These are phyloP conservation scores for Kryptolebias marmoratus DNA, from an alignment of 2,113 vertebrate genomes.

Conservation along the genomic window DNA sequence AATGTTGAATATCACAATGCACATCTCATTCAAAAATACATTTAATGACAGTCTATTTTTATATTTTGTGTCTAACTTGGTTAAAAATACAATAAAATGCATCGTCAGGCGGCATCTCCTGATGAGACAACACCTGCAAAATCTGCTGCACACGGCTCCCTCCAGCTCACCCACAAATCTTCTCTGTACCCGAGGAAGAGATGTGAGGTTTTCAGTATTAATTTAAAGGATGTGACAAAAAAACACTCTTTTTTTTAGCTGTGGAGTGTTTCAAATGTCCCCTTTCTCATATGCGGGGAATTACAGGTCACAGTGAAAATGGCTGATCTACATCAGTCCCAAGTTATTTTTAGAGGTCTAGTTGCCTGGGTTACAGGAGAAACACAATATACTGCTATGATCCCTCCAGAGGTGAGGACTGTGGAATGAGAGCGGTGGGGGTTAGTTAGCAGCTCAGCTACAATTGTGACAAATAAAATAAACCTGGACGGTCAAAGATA, in stretches of 20 bases:
- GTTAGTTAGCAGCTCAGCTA: constrained; percentile 23
- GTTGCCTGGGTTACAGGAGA: constrained; percentile 82
- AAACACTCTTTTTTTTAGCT: constrained; percentile 23
- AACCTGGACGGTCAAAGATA: constrained; percentile 24
- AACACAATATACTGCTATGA: constrained; percentile 66
- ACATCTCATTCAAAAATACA: background rate
- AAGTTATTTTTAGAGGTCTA: constrained; percentile 83
- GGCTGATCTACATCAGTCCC: constrained; percentile 71
- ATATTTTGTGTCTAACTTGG: background rate
- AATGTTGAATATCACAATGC: background rate
- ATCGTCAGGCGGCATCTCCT: background rate
- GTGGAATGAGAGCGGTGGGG: constrained; percentile 49
- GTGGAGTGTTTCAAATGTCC: constrained; percentile 42
- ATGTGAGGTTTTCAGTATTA: background rate
- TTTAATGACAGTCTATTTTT: background rate
- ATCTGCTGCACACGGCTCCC: background rate
- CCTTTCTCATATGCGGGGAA: constrained; percentile 69
- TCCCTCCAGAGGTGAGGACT: constrained; percentile 61
- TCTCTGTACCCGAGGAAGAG: background rate
- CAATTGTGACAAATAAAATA: constrained; percentile 36
- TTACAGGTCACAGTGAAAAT: constrained; percentile 73
- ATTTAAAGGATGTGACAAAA: constrained; percentile 22
- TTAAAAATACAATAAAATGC: background rate
- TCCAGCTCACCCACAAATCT: background rate
- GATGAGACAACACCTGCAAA: background rate